A percentile compares a stretch with the other conserved stretches of the same genome.
phyloP scores from a whole-genome alignment of 1,140 invertebrate genomes.

The Zaprionus vittiger region DNA sequence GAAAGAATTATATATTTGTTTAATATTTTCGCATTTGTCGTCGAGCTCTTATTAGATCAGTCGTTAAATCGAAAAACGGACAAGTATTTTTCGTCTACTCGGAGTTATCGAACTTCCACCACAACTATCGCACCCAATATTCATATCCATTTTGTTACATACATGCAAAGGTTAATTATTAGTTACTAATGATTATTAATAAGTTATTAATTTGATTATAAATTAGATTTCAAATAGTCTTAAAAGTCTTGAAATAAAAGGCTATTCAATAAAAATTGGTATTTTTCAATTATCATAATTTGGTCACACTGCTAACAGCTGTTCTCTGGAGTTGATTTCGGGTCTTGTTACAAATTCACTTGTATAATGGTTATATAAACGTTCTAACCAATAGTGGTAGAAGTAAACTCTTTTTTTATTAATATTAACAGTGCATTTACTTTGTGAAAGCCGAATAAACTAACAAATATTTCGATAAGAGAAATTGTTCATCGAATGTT shows the following conservation, averaged over 20 bases:
- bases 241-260: background rate
- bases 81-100: too few relatives aligned
- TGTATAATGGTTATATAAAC: background rate
- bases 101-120: slow-evolving; percentile 2
- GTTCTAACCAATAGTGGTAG: background rate
- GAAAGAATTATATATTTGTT: too few relatives aligned
- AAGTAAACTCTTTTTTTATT: background rate
- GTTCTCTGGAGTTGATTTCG: background rate
- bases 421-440: background rate
- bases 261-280: background rate
- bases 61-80: too few relatives aligned
- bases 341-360: background rate
- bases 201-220: background rate
- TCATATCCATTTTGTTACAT: too few relatives aligned
- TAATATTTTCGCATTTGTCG: too few relatives aligned
- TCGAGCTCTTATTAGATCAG: too few relatives aligned
- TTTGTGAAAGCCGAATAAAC: background rate
- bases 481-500: background rate
- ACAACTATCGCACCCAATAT: background rate
- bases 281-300: background rate
- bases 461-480: background rate
- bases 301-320: background rate
- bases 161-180: too few relatives aligned
- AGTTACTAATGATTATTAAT: too few relatives aligned
- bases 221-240: background rate